phyloP scores from a whole-genome alignment of 35 echinoderm and acorn worm genomes.

The Ophiothrix spiculata region DNA sequence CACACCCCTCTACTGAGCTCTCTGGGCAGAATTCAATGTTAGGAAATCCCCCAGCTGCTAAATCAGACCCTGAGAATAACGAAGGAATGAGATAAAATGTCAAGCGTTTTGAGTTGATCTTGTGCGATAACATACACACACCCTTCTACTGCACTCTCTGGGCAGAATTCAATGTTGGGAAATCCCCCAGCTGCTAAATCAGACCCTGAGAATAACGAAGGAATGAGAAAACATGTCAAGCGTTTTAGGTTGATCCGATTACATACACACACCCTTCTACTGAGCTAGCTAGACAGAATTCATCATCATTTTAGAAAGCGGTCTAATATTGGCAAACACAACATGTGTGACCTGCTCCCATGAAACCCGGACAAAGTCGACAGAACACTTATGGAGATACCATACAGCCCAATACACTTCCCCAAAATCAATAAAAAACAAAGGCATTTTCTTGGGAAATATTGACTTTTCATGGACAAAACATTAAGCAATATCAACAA shows the following conservation, averaged over 20 bases:
- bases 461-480: too few species aligned
- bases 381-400: too few species aligned
- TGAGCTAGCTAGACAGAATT: slow-evolving; percentile 52
- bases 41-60: slow-evolving; percentile 86
- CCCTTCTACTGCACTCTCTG: slow-evolving; percentile 86
- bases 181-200: slow-evolving; percentile 89
- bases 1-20: slow-evolving; percentile 94
- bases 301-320: too few species aligned
- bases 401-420: too few species aligned
- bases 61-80: slow-evolving; percentile 55
- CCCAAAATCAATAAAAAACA: too few species aligned
- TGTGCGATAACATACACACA: slow-evolving; percentile 81
- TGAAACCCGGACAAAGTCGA: too few species aligned
- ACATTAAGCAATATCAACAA: too few species aligned
- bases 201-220: slow-evolving; percentile 46
- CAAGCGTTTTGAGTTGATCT: slow-evolving; percentile 54
- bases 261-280: slow-evolving; percentile 91
- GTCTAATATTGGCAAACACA: too few species aligned
- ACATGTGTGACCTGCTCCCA: too few species aligned
- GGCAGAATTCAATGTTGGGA: slow-evolving; percentile 68
- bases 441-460: too few species aligned
- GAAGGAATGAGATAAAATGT: too few species aligned
- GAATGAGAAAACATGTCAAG: slow-evolving; percentile 52
- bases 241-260: slow-evolving; percentile 36
- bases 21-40: slow-evolving; percentile 65